Percentiles rank a stretch among this genome's conserved stretches.
Evolutionary conservation across 2,113 vertebrate species (phyloP).

Genomic region (Dunckerocampus dactyliophorus): DNA sequence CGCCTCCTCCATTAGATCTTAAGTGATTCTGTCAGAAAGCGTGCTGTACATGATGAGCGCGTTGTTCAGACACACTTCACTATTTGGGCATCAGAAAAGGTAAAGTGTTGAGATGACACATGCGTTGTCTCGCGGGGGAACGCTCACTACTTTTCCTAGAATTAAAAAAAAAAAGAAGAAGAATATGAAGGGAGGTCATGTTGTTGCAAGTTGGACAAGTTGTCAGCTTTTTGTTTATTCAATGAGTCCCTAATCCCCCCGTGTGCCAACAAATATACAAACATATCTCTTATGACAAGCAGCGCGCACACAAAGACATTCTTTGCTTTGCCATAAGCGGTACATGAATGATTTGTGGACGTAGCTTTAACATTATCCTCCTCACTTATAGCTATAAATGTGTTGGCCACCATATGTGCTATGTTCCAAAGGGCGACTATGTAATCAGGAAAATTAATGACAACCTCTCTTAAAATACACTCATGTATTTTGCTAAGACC

Average conservation of each 20-base stretch:
- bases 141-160: constrained; percentile 58
- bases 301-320: constrained; percentile 32
- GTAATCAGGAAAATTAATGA: constrained; percentile 44
- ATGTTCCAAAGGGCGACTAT: constrained; percentile 32
- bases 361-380: no score
- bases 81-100: constrained; percentile 65
- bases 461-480: constrained; percentile 26
- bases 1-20: constrained; percentile 80
- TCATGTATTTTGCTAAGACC: constrained; percentile 34
- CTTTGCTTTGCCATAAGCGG: no score
- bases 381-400: background rate
- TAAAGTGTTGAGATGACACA: constrained; percentile 66
- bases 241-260: constrained; percentile 68
- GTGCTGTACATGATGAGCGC: constrained; percentile 63
- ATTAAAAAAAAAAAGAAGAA: constrained; percentile 64
- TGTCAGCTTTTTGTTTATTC: constrained; percentile 75
- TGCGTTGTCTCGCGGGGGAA: constrained; percentile 55
- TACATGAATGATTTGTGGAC: no score
- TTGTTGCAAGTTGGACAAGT: constrained; percentile 71
- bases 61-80: constrained; percentile 59
- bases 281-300: constrained; percentile 66
- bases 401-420: constrained; percentile 36
- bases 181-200: constrained; percentile 71
- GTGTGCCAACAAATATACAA: constrained; percentile 63
- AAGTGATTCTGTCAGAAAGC: constrained; percentile 81